Evolutionary conservation across 2,888 invertebrate species (phyloP).

Genomic region (Drosophila trichaetosa): DNA sequence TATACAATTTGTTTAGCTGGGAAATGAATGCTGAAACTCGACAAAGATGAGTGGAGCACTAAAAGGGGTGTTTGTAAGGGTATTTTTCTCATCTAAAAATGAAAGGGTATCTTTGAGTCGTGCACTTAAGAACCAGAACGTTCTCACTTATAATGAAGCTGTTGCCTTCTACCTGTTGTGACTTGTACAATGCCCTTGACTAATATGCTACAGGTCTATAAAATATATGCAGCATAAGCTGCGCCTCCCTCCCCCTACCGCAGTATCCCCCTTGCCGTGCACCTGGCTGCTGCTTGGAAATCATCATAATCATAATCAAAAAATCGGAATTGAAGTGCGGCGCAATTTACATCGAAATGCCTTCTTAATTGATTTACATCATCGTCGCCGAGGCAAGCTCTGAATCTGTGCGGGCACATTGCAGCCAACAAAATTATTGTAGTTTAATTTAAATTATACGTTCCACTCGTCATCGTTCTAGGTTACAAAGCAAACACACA

Average conservation of each 20-base stretch:
- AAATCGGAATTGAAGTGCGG: conserved; percentile 63
- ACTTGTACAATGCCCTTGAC: conserved; percentile 45
- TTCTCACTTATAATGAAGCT: neutral
- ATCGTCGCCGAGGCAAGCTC: conserved; percentile 5
- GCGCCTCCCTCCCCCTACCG: neutral
- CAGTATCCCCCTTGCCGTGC: neutral
- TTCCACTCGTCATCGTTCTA: conserved; percentile 72
- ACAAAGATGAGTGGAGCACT: neutral
- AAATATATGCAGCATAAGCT: conserved; percentile 16
- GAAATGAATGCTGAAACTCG: neutral
- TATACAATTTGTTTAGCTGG: neutral
- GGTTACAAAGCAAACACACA: conserved; percentile 70
- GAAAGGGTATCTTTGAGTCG: conserved; percentile 1
- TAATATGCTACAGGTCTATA: conserved; percentile 25
- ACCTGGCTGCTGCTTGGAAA: conserved; percentile 2
- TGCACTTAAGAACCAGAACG: neutral
- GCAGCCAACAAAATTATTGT: conserved; percentile 61
- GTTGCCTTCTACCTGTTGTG: neutral
- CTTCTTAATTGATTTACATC: conserved; percentile 69
- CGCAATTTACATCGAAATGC: conserved; percentile 73
- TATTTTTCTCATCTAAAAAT: neutral
- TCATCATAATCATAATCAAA: conserved; percentile 38
- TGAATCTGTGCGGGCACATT: conserved; percentile 60
- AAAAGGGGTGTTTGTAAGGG: neutral
- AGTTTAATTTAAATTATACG: conserved; percentile 76